Evolutionary conservation across 1,140 invertebrate genomes (phyloP).

Genomic region (Reticulitermes speratus): DNA sequence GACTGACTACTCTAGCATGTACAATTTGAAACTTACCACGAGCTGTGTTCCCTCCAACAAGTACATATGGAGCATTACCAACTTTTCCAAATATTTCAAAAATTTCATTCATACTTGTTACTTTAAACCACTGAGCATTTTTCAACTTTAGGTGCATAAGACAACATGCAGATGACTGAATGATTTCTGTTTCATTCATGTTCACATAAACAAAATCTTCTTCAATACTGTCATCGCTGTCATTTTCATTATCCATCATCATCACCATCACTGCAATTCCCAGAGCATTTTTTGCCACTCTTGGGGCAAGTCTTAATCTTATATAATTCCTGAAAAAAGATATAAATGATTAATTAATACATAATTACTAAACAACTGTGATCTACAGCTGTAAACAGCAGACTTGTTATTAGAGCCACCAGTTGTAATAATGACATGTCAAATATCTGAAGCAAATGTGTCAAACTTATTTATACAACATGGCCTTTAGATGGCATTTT

Average conservation of each 20-base stretch:
- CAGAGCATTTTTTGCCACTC: conserved; percentile 42
- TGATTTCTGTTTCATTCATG: not conserved
- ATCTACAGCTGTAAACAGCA: too few relatives aligned
- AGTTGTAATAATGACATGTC: too few relatives aligned
- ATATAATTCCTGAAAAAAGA: conserved; percentile 43
- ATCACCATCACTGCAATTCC: conserved; percentile 38
- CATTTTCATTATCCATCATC: not conserved
- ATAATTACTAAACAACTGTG: not conserved
- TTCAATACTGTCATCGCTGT: not conserved
- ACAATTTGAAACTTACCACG: conserved; percentile 51
- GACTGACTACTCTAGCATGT: too few relatives aligned
- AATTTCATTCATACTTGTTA: conserved; percentile 53
- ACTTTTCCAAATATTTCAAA: conserved; percentile 57
- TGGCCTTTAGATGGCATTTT: too few relatives aligned
- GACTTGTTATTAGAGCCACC: too few relatives aligned
- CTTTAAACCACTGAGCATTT: conserved; percentile 45
- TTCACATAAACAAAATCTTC: conserved; percentile 5
- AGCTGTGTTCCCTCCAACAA: conserved; percentile 68
- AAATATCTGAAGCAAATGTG: too few relatives aligned
- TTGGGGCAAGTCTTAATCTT: conserved; percentile 46
- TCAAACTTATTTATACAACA: too few relatives aligned
- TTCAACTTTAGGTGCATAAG: not conserved
- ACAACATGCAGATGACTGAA: not conserved
- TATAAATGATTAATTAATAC: not conserved
- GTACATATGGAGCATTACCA: conserved; percentile 51